These are phyloP conservation scores for Camponotus fellah DNA, from an alignment of 2,888 invertebrate genomes.

Conservation along the genomic window DNA sequence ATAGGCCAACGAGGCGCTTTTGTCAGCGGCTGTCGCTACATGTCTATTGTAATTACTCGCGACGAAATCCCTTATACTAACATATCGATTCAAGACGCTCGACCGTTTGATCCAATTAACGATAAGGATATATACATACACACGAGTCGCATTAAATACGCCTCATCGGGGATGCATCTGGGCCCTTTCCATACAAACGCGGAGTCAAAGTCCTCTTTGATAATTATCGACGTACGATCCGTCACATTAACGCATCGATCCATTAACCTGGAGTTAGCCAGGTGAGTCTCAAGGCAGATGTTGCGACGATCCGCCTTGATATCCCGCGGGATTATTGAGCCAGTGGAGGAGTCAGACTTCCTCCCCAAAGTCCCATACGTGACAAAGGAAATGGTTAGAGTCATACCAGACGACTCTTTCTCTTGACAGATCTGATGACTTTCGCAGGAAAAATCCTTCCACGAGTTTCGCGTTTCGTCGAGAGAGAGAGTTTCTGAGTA, in stretches of 20 bases:
- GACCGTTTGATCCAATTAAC: conserved; percentile 74
- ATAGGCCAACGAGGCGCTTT: conserved; percentile 64
- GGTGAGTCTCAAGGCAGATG: conserved; percentile 50
- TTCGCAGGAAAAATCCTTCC: not conserved
- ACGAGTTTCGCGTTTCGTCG: not conserved
- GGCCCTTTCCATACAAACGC: conserved; percentile 34
- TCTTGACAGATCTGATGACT: not conserved
- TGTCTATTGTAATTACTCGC: conserved; percentile 71
- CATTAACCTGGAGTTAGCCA: conserved; percentile 66
- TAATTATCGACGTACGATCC: conserved; percentile 65
- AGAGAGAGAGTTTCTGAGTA: not conserved
- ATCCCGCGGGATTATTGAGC: conserved; percentile 41
- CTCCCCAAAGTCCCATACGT: not conserved
- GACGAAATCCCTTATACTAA: conserved; percentile 68
- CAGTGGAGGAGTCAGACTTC: not conserved
- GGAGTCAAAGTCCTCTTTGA: conserved; percentile 69
- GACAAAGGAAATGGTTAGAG: not conserved
- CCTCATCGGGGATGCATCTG: not conserved
- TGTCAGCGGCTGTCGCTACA: conserved; percentile 53
- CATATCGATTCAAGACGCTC: conserved; percentile 70
- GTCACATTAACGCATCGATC: conserved; percentile 70
- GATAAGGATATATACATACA: conserved; percentile 50
- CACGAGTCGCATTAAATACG: conserved; percentile 1
- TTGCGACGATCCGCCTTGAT: conserved; percentile 43
- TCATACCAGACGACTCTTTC: not conserved